Evolutionary conservation across 2,888 invertebrate species (phyloP).

Genomic region (Molanna angustata): DNA sequence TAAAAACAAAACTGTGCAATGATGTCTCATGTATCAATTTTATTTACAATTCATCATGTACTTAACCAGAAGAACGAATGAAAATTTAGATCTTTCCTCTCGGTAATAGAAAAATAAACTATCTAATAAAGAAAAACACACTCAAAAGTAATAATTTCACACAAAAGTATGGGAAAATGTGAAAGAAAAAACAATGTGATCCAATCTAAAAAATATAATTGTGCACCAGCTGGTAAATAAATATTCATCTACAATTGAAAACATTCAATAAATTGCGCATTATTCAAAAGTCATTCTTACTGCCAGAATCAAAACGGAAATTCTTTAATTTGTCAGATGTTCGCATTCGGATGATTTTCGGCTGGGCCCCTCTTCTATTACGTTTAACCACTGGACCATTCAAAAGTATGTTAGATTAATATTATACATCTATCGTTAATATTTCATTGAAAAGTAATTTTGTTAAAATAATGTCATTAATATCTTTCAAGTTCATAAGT

Average conservation of each 20-base stretch:
- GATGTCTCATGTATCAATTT: no score
- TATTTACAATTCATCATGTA: no score
- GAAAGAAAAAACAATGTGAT: neutral
- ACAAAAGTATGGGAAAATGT: neutral
- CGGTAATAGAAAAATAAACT: slow-evolving; percentile 3
- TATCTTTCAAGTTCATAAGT: no score
- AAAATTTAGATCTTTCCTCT: no score
- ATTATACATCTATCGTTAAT: neutral
- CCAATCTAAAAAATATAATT: slow-evolving; percentile 21
- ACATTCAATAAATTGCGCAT: slow-evolving; percentile 18
- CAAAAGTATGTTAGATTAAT: slow-evolving; percentile 12
- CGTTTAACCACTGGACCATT: slow-evolving; percentile 36
- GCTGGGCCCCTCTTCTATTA: slow-evolving; percentile 55
- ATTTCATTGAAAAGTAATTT: slow-evolving; percentile 7
- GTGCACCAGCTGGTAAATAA: slow-evolving; percentile 34
- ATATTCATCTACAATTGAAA: slow-evolving; percentile 27
- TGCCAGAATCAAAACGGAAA: slow-evolving; percentile 63
- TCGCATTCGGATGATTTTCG: slow-evolving; percentile 64
- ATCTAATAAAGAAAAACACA: neutral
- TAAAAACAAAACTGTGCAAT: neutral
- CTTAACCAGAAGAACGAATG: no score
- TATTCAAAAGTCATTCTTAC: slow-evolving; percentile 43
- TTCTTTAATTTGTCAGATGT: slow-evolving; percentile 56
- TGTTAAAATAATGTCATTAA: slow-evolving; percentile 12
- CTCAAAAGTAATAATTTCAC: neutral